Conservation (phyloP, 2,113 vertebrate species). For the Mustelus asterias region DNA sequence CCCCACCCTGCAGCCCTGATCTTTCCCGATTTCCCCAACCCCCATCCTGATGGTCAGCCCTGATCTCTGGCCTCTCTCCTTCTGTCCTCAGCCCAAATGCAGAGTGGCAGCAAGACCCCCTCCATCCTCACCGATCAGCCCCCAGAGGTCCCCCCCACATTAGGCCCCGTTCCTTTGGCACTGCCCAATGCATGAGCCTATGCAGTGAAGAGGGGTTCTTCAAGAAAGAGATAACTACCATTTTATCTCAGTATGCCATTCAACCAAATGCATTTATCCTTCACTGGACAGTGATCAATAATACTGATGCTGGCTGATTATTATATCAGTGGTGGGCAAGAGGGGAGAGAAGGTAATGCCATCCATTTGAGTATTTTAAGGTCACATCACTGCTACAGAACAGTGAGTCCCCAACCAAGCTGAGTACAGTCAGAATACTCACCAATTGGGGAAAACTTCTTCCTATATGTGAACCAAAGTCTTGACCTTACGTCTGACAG, state of each 20-base stretch:
- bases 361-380: neutral
- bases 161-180: too few relatives aligned
- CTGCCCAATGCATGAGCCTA: neutral
- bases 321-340: neutral
- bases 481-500: slow-evolving; percentile 28
- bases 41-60: too few relatives aligned
- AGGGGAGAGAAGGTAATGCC: neutral
- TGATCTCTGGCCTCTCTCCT: too few relatives aligned
- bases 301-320: neutral
- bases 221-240: neutral
- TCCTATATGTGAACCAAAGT: slow-evolving; percentile 39
- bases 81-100: too few relatives aligned
- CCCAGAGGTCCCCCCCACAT: too few relatives aligned
- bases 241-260: neutral
- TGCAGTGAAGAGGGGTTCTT: neutral
- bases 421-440: neutral
- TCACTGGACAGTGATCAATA: neutral
- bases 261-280: neutral
- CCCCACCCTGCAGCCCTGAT: too few relatives aligned
- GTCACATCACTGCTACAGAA: neutral
- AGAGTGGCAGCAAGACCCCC: too few relatives aligned
- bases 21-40: too few relatives aligned
- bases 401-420: neutral
- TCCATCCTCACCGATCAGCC: too few relatives aligned
- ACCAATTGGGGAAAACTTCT: slow-evolving; percentile 39